Evolutionary conservation across 2,797 vertebrate species (phyloP), one percentile per base, ranked within the genome.

Genomic region (Cyclura pinguis): DNA sequence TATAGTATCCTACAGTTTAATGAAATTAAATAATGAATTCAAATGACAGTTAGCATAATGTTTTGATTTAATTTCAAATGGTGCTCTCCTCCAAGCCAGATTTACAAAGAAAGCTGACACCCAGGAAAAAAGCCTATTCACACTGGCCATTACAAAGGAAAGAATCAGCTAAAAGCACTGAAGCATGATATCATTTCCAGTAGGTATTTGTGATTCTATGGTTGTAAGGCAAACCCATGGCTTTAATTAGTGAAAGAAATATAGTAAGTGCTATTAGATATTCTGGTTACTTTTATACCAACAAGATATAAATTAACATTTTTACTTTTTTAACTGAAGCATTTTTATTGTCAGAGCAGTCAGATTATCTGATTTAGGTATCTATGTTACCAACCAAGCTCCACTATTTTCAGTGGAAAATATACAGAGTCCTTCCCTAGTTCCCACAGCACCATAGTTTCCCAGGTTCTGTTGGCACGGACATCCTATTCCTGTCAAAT

Each of bases 1-100:
- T 95, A 94, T 94, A 93, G 92, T 94, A 96, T 93, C 92, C 93
- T 95, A 38, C 81, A 91, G 91, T 95, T 95, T 95, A 94, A 94
- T 94, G 92, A 89, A 95, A 96, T 96, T 96, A 96, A 95, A 96
- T 96, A 92, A 94, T 95, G 94, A 96, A 96, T 96, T 95, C 95
- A 95, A 94, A 93, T 96, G 93, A 94, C 94, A 96, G 95, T 96
- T 96, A 96, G 88, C 95, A 94, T 96, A 96, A 96, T 94, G 90
- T 95, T 96, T 95, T 95, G 92, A 95, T 96, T 86, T 93, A 94
- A 93, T 95, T 95, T 96, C 94, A 95, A 94, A 95, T 96, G 94
- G 93, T 73, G 93, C 81, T 91, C 90, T 94, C 94, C 93, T 93
- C 93, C 85, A 93, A 85, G 91, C 92, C 92, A 84, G 89, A 50